These are phyloP conservation scores for Pachycephus smyrnensis DNA, from an alignment of 2,888 invertebrate genomes.

Conservation along the genomic window DNA sequence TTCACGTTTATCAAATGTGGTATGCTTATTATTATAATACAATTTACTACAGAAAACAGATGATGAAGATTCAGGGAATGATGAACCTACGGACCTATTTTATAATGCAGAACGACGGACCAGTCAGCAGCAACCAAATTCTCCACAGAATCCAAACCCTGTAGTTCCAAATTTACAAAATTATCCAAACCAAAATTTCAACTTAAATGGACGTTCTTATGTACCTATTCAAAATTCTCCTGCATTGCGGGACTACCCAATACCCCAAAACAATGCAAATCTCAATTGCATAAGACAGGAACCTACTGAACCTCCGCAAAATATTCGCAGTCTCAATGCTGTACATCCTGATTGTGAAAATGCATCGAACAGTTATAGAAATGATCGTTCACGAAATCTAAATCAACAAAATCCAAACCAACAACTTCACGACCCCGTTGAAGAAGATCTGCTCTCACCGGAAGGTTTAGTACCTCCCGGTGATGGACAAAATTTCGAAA, in stretches of 20 bases:
- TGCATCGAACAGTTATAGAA: slow-evolving; percentile 10
- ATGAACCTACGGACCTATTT: slow-evolving; percentile 85
- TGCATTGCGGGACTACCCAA: slow-evolving; percentile 27
- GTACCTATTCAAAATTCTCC: slow-evolving; percentile 27
- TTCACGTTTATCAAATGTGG: neutral
- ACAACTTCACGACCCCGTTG: slow-evolving; percentile 34
- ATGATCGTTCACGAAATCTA: slow-evolving; percentile 16
- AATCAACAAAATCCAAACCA: slow-evolving; percentile 1
- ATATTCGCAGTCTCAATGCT: slow-evolving; percentile 2
- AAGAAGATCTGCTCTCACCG: slow-evolving; percentile 36
- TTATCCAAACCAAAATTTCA: slow-evolving; percentile 9
- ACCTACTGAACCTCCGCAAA: slow-evolving; percentile 27
- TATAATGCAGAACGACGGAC: slow-evolving; percentile 70
- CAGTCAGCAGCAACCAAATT: slow-evolving; percentile 53
- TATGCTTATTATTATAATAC: slow-evolving; percentile 4
- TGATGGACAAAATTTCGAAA: slow-evolving; percentile 40
- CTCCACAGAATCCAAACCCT: slow-evolving; percentile 45
- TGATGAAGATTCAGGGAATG: slow-evolving; percentile 94
- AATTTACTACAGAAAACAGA: slow-evolving; percentile 75
- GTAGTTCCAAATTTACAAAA: slow-evolving; percentile 33
- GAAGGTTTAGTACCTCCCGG: slow-evolving; percentile 35
- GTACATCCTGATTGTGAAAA: slow-evolving; percentile 4
- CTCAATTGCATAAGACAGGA: slow-evolving; percentile 19
- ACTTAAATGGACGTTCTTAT: slow-evolving; percentile 11
- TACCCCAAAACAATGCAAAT: slow-evolving; percentile 27